Conservation (phyloP, 2,888 invertebrate genomes). For the Anodontia alba region DNA sequence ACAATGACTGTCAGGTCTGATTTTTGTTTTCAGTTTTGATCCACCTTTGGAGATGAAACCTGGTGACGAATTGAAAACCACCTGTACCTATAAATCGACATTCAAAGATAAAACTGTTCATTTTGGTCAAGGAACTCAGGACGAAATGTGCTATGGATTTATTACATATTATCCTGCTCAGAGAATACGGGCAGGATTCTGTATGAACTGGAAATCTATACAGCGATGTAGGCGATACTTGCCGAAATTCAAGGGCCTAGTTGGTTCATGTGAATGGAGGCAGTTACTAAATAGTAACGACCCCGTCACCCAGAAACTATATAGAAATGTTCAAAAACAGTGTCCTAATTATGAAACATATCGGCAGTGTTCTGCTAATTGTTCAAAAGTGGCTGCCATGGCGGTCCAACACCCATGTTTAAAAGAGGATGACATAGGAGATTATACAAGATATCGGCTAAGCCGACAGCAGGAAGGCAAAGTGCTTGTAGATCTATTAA, state of each 20-base stretch:
- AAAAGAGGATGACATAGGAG: conserved; percentile 60
- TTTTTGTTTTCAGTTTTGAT: conserved; percentile 52
- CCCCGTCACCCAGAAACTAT: conserved; percentile 17
- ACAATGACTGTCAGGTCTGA: too few relatives aligned
- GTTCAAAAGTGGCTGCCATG: conserved; percentile 50
- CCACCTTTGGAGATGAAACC: conserved; percentile 60
- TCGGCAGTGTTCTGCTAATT: conserved; percentile 45
- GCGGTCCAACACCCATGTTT: conserved; percentile 59
- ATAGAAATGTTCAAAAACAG: conserved; percentile 23
- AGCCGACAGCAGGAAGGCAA: background rate
- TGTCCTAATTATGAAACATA: conserved; percentile 40
- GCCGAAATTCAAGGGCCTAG: conserved; percentile 51
- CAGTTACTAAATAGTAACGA: conserved; percentile 41
- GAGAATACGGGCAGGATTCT: conserved; percentile 30
- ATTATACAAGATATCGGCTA: conserved; percentile 48
- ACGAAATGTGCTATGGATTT: conserved; percentile 78
- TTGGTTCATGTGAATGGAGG: conserved; percentile 58
- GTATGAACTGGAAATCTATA: conserved; percentile 49
- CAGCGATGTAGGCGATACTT: conserved; percentile 53
- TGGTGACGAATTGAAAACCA: conserved; percentile 66
- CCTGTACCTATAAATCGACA: conserved; percentile 63
- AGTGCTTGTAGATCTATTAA: conserved; percentile 19
- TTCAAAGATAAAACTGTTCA: conserved; percentile 46
- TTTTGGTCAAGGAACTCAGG: conserved; percentile 68
- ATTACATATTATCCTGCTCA: conserved; percentile 67